Evolutionary conservation across 2,888 invertebrate species (phyloP), one percentile per base, ranked within the genome.

Genomic region (Achlya flavicornis): DNA sequence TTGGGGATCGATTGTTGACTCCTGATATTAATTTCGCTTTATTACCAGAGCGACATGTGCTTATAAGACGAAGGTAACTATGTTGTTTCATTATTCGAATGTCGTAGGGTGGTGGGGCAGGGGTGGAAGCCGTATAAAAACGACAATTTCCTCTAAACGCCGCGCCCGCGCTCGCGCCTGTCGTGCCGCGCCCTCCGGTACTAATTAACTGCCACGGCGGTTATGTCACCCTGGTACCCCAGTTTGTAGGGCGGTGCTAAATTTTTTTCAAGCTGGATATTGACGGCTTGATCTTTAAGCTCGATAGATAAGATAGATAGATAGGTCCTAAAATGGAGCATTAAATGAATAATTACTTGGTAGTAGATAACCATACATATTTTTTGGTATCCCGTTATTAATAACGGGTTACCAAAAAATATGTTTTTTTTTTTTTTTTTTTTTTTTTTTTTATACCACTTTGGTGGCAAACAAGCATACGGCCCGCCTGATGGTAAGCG

Each of bases 81-180:
- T 90, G 88, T 86, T 87, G 87, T 90, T 89, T 88, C 90, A 89
- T 91, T 90, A 90, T 91, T 89, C 86, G 89, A 84, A 86, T 86
- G 86, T 84, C 79, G 77, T 78, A 78, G 83, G 76, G 71, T 72
- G 73, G 81, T 67, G 73, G 72, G 72, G 76, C 75, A 72, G 76
- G 77, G 87, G 89, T 85, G 86, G 89, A 90, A 90, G 87, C 91
- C 92, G 86, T 93, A 92, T 93, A 93, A 93, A 92, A 93, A 93
- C 92, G 91, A 93, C 93, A 91, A 92, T 92, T 92, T 92, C 93
- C 92, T 92, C 92, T 88, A 88, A 91, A 89, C 89, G 91, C 85
- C 91, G 90, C 92, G 85, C 91, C 92, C 91, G 91, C 90, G 88
- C 91, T 88, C 88, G 90, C 90, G 92, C 92, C 91, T 88, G 86